Conservation (phyloP, 2,888 invertebrate genomes). For the Volucella bombylans region DNA sequence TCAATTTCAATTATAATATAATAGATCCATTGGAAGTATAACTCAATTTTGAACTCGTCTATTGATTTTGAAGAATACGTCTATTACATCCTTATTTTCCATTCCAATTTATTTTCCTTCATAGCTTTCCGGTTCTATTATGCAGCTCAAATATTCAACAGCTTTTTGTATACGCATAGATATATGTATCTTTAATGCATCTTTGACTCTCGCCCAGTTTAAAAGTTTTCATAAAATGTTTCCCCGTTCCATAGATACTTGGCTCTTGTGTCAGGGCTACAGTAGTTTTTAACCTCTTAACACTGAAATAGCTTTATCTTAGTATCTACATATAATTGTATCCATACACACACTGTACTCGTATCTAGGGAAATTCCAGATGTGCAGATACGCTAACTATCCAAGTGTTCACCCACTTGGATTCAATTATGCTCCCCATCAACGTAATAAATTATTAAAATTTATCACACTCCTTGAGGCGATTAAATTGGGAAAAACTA, state of each 20-base stretch:
- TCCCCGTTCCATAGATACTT: not conserved
- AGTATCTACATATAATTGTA: constrained; percentile 7
- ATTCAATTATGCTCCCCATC: constrained; percentile 63
- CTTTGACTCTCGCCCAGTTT: constrained; percentile 42
- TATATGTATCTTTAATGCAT: constrained; percentile 20
- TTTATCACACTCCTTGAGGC: constrained; percentile 4
- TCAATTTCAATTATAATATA: constrained; percentile 41
- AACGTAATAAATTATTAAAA: constrained; percentile 41
- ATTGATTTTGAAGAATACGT: constrained; percentile 48
- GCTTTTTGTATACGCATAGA: constrained; percentile 22
- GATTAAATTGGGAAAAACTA: not conserved
- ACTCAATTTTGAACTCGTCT: constrained; percentile 46
- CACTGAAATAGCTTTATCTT: constrained; percentile 68
- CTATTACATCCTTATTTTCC: constrained; percentile 48
- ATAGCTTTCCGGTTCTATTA: constrained; percentile 21
- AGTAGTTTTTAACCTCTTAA: constrained; percentile 61
- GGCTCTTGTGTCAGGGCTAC: constrained; percentile 47
- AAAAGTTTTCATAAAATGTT: constrained; percentile 18
- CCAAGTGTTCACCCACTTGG: constrained; percentile 45
- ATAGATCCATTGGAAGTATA: constrained; percentile 18
- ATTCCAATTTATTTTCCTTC: constrained; percentile 15
- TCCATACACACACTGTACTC: constrained; percentile 3
- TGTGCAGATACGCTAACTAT: constrained; percentile 54
- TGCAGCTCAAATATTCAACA: constrained; percentile 35
- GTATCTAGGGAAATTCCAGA: constrained; percentile 38